phyloP scores from a whole-genome alignment of 1,140 invertebrate genomes.

The Idris sp. region DNA sequence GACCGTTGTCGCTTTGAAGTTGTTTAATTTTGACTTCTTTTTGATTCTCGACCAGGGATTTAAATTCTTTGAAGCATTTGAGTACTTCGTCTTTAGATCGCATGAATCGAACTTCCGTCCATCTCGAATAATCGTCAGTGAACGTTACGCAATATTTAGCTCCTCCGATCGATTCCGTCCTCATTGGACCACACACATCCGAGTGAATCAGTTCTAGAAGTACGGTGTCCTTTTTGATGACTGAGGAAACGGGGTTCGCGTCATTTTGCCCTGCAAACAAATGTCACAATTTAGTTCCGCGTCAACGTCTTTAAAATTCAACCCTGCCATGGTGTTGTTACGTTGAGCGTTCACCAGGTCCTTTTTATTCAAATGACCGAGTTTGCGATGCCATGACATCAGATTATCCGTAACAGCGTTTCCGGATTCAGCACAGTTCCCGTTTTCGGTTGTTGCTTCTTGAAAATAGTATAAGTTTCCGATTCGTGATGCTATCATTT shows the following conservation, averaged over 20 bases:
- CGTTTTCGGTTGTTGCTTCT: too few species aligned
- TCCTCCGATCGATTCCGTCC: constrained; percentile 5
- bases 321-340: neutral
- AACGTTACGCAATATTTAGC: constrained; percentile 22
- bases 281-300: constrained; percentile 1
- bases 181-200: constrained; percentile 30
- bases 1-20: constrained; percentile 14
- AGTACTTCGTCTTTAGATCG: constrained; percentile 7
- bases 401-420: too few species aligned
- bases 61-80: constrained; percentile 1
- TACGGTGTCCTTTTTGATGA: neutral
- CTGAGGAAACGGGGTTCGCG: neutral
- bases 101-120: constrained; percentile 11
- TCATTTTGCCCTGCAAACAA: constrained; percentile 27
- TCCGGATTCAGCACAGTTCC: too few species aligned
- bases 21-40: neutral
- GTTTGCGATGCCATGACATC: neutral
- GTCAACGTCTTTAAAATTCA: neutral
- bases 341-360: constrained; percentile 5
- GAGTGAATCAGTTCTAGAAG: constrained; percentile 10
- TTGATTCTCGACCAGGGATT: constrained; percentile 4
- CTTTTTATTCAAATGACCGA: neutral
- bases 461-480: too few species aligned
- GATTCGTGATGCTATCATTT: too few species aligned
- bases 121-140: constrained; percentile 23